A percentile compares a stretch with the other conserved stretches of the same genome.
These are phyloP conservation scores for Danio kyathit DNA, from an alignment of 2,797 vertebrate species.

Conservation along the genomic window DNA sequence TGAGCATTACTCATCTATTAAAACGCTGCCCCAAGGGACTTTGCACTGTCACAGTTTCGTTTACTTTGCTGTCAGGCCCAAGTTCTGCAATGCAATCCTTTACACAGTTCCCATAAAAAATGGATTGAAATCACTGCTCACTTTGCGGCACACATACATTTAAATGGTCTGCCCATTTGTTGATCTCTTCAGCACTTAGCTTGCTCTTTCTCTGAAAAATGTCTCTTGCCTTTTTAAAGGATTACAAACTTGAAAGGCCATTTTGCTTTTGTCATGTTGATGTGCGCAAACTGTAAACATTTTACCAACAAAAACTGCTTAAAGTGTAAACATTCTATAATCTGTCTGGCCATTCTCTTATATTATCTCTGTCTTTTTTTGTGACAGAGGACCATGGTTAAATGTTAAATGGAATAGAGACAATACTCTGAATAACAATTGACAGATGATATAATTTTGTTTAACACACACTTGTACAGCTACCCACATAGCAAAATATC, in stretches of 20 bases:
- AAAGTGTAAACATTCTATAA: neutral
- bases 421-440: conserved; percentile 35
- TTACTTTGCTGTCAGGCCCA: neutral
- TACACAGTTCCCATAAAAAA: neutral
- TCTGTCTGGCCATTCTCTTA: neutral
- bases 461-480: neutral
- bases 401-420: conserved; percentile 44
- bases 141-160: neutral
- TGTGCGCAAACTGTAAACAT: neutral
- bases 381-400: conserved; percentile 16
- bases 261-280: conserved; percentile 28
- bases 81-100: neutral
- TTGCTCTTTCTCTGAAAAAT: conserved; percentile 3
- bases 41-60: neutral
- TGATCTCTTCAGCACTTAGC: neutral
- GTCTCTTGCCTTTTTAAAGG: neutral
- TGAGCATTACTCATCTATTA: neutral
- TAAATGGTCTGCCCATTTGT: neutral
- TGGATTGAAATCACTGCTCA: neutral
- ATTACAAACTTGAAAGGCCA: conserved; percentile 5
- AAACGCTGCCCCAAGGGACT: neutral
- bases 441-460: conserved; percentile 32
- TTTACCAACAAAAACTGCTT: conserved; percentile 1
- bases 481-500: too few species aligned
- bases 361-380: conserved; percentile 2